Evolutionary conservation across 2,888 invertebrate genomes (phyloP), one percentile per base, ranked within the genome.

Genomic region (Drosophila ustulata): DNA sequence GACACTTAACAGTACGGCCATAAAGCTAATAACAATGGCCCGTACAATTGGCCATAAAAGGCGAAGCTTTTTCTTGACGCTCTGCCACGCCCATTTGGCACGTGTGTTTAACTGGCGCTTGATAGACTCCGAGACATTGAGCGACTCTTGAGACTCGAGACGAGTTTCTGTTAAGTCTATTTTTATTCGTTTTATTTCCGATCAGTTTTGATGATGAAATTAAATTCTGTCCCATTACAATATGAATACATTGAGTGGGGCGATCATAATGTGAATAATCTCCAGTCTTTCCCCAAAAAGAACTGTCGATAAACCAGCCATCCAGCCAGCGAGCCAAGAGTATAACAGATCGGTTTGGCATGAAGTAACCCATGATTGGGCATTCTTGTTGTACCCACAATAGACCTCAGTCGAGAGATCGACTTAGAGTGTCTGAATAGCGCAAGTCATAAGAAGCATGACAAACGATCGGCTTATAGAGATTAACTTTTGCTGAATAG

Each of bases 1-100:
- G 51, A 51, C 57, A 76, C 65, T 80, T 65, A 67, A 84, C 43
- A 51, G 52, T 58, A 52, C 49, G 39, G 51, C 66, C 63, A 71
- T 71, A 64, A 77, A 58, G 47, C 50, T 18, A 13, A 59, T n/a
- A 56, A 86, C 84, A 81, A 86, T 81, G 68, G 71, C 11, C 32
- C 61, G 50, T 57, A 74, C 63, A 76, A 70, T 74, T 78, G 78
- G 75, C 66, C 61, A 64, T 76, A 75, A 78, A 70, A 58, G 51
- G 46, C 18, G 6, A 61, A 66, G 43, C 55, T 34, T 32, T 26
- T 57, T 53, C 45, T 52, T 26, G 34, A 13, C 46, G 52, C 30
- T 45, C 11, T 26, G 75, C 63, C 75, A 79, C 79, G 75, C 81
- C 81, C 56, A 61, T 67, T 68, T 52, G 80, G 70, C 78, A 79